These are phyloP conservation scores for Alcedo atthis DNA, from an alignment of 2,797 vertebrate genomes.

Conservation along the genomic window DNA sequence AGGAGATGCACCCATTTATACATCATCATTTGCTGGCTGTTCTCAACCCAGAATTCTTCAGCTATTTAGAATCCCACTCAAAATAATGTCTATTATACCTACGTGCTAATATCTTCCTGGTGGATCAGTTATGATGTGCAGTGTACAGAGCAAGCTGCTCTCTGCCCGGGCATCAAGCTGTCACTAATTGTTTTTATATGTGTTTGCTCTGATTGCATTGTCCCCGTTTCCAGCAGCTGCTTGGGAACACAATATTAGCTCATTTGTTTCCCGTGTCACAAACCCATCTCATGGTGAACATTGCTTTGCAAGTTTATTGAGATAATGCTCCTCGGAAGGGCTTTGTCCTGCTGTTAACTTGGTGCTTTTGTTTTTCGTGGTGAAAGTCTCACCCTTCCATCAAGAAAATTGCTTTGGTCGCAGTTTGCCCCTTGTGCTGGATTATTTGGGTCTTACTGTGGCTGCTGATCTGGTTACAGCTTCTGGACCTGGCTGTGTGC, in stretches of 20 bases:
- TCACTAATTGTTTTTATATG: slow-evolving; percentile 29
- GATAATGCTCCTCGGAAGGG: slow-evolving; percentile 21
- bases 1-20: background rate
- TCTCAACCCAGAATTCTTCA: background rate
- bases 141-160: background rate
- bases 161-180: background rate
- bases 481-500: background rate
- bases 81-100: background rate
- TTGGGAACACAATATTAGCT: slow-evolving; percentile 40
- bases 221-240: slow-evolving; percentile 17
- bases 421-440: background rate
- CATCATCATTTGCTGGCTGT: background rate
- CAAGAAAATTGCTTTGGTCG: background rate
- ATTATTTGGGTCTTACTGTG: background rate
- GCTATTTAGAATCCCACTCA: background rate
- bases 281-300: slow-evolving; percentile 31
- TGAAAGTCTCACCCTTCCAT: background rate
- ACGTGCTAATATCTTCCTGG: background rate
- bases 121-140: background rate
- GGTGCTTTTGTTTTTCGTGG: background rate
- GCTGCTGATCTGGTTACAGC: background rate
- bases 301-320: slow-evolving; percentile 12
- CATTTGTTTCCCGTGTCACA: slow-evolving; percentile 53
- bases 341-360: slow-evolving; percentile 5
- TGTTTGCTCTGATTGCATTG: slow-evolving; percentile 8